Conservation (phyloP, 2,113 vertebrate species). For the Clupea harengus region DNA sequence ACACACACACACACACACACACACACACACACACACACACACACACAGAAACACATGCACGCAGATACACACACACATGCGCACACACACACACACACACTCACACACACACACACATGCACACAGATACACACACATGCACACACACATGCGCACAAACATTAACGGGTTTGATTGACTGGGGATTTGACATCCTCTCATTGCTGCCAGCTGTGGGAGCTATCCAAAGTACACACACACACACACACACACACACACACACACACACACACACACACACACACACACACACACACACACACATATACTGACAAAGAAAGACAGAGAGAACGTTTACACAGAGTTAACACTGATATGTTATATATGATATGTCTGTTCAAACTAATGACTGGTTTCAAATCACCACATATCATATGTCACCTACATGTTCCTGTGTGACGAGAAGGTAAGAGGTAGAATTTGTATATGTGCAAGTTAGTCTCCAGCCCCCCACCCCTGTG, state of each 20-base stretch:
- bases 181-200: slow-evolving; percentile 38
- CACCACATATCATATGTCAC: background rate
- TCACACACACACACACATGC: background rate
- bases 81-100: slow-evolving; percentile 19
- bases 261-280: background rate
- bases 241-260: slow-evolving; percentile 5
- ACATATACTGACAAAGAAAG: background rate
- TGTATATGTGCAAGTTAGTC: background rate
- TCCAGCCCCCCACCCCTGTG: background rate
- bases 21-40: slow-evolving; percentile 16
- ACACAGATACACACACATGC: slow-evolving; percentile 14
- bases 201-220: slow-evolving; percentile 58
- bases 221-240: slow-evolving; percentile 19
- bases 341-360: background rate
- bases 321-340: too few species aligned
- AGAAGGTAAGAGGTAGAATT: slow-evolving; percentile 33
- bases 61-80: background rate
- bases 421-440: slow-evolving; percentile 31
- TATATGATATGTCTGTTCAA: background rate
- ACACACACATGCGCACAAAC: slow-evolving; percentile 12
- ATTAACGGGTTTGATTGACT: slow-evolving; percentile 39
- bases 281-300: background rate
- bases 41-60: slow-evolving; percentile 20
- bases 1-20: background rate
- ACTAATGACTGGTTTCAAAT: too few species aligned